Evolutionary conservation across 1,140 invertebrate genomes (phyloP), one percentile per base, ranked within the genome.

Genomic region (Caerostris darwini): DNA sequence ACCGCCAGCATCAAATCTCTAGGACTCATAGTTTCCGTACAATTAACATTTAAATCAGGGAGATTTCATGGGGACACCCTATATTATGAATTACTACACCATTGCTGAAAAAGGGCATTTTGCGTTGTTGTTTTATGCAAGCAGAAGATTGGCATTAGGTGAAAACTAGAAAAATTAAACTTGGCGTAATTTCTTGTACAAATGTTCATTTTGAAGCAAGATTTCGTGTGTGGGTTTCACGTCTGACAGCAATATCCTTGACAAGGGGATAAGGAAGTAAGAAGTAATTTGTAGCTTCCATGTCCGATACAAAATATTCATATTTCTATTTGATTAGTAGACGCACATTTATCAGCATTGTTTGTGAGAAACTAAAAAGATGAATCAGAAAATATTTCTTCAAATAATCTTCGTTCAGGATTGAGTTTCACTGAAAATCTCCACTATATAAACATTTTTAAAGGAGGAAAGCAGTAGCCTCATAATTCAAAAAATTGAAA

Each of bases 151-250:
- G 3, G 14, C 12, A 14, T n/a, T 12, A 50, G 14, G 34, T 77
- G 50, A 77, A 77, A 77, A 50, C 50, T 19, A 77, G 34, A 77
- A 53, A 77, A 7, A 34, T 67, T 4, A 19, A 7, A 50, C 3
- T 77, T 34, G 69, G 8, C 34, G 69, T 34, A 77, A 77, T 12
- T 77, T 77, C 69, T 77, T 77, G 12, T 53, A 14, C 34, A 77
- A 77, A 34, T 12, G 19, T 50, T 53, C 19, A 50, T 77, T 77
- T 77, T 14, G 50, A 7, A 71, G 0, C 7, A 10, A 71, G 69
- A 71, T 71, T 71, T 71, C 69, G 69, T 71, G 69, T 71, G 69
- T 71, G 69, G 69, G 69, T 77, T 77, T 77, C 19, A 77, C 8
- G 8, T 77, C 69, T 77, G 69, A 77, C 19, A 5, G 69, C 69